phyloP scores from a whole-genome alignment of 2,797 vertebrate genomes.

The Gymnoscopelus microlampas region DNA sequence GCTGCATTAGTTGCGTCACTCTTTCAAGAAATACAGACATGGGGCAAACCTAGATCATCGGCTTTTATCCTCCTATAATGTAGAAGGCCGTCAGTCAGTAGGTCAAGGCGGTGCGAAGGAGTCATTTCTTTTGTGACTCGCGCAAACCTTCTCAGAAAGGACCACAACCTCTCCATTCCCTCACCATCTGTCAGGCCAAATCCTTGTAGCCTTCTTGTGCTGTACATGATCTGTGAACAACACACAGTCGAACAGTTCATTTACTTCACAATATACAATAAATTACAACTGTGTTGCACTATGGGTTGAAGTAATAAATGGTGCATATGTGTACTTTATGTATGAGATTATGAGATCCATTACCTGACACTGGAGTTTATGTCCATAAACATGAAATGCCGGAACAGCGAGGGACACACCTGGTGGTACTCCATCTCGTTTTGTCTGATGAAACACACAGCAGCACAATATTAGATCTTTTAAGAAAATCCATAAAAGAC shows the following conservation, averaged over 20 bases:
- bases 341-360: too few relatives aligned
- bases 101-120: slow-evolving; percentile 17
- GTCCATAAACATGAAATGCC: slow-evolving; percentile 24
- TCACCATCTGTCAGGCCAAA: neutral
- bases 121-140: slow-evolving; percentile 23
- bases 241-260: too few relatives aligned
- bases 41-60: slow-evolving; percentile 2
- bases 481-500: too few relatives aligned
- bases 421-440: slow-evolving; percentile 2
- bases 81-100: slow-evolving; percentile 16
- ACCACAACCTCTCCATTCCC: slow-evolving; percentile 1
- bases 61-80: slow-evolving; percentile 20
- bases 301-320: too few relatives aligned
- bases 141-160: slow-evolving; percentile 8
- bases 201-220: neutral
- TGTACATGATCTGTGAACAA: slow-evolving; percentile 5
- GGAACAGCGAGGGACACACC: slow-evolving; percentile 11
- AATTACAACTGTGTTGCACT: too few relatives aligned
- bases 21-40: neutral
- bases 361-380: slow-evolving; percentile 17
- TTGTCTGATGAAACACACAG: slow-evolving; percentile 6
- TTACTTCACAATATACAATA: neutral
- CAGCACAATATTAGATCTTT: too few relatives aligned
- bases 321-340: too few relatives aligned
- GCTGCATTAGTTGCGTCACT: too few relatives aligned